A percentile compares a stretch with the other conserved stretches of the same genome.
Evolutionary conservation across 2,113 vertebrate genomes (phyloP).

Genomic region (Opisthocomus hoazin): DNA sequence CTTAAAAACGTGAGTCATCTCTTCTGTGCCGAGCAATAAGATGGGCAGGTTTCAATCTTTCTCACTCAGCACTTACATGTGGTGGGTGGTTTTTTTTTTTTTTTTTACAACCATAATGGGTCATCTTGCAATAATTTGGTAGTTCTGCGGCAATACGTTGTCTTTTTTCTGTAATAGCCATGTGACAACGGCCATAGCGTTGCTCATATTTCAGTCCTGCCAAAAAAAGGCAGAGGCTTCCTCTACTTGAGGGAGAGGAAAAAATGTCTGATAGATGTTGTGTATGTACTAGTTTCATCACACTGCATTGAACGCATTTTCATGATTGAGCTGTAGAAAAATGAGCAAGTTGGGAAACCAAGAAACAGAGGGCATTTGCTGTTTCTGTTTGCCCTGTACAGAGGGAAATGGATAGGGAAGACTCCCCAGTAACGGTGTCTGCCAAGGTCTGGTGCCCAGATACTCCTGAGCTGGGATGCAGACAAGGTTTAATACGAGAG

Average conservation of each 20-base stretch:
- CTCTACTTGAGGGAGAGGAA: not conserved
- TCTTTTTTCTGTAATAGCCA: not conserved
- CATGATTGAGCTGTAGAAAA: not conserved
- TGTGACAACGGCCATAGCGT: rapidly evolving
- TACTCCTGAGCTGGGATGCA: not conserved
- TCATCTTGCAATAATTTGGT: not conserved
- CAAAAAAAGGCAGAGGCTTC: not conserved
- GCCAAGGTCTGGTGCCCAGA: not conserved
- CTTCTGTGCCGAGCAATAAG: not conserved
- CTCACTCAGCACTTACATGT: not conserved
- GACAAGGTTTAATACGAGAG: not conserved
- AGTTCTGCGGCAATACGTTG: rapidly evolving
- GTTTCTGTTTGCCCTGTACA: not conserved
- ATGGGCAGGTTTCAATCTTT: not conserved
- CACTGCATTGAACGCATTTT: rapidly evolving
- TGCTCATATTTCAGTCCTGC: not conserved
- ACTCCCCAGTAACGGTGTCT: not conserved
- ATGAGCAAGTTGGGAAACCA: not conserved
- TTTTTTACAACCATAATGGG: not conserved
- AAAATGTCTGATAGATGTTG: not conserved
- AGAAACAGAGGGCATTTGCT: not conserved
- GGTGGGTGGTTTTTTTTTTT: no score
- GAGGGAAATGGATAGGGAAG: not conserved
- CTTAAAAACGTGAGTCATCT: not conserved
- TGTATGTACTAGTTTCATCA: not conserved